Base-by-base conservation (phyloP, 2,888 invertebrate genomes). In the Altica lythri region DNA sequence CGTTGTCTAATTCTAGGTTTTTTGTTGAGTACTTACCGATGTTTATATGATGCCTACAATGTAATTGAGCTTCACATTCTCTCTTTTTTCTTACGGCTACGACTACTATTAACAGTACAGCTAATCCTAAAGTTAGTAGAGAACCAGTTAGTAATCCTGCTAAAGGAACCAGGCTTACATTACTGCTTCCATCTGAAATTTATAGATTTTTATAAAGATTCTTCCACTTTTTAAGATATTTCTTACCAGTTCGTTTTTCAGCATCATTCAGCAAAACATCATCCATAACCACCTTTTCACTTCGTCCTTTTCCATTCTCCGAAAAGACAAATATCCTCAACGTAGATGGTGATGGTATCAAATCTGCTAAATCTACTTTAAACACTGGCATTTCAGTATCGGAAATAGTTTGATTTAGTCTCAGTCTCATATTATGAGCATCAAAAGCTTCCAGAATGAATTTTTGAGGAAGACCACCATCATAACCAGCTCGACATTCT, bases 181-280 rank as follows among this genome's bases (percentile, higher is more conserved):
- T 81, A 52, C 81, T 81, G 64, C 85, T 86, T 63, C 86, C 85
- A 78, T 88, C 88, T 88, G 74, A 13, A 75, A 73, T n/a, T n/a
- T n/a, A n/a, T n/a, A n/a, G n/a, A n/a, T n/a, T n/a, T n/a, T n/a
- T n/a, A n/a, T n/a, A n/a, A n/a, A n/a, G n/a, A n/a, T n/a, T n/a
- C n/a, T n/a, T n/a, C n/a, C n/a, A n/a, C n/a, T n/a, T n/a, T n/a
- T n/a, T n/a, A n/a, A n/a, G n/a, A n/a, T n/a, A n/a, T n/a, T n/a
- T n/a, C n/a, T 75, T 79, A 92, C 92, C 91, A 77, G 90, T 86
- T 71, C 90, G 83, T 73, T 88, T 89, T 65, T 91, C 92, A 42
- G 92, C 90, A 75, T 92, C 92, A 75, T 90, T 89, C 70, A 92
- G 86, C 66, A 90, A 88, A 67, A 92, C 90, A 72, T 92, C 91